These are phyloP conservation scores for Noturus placidus DNA, from an alignment of 2,113 vertebrate genomes.

Conservation along the genomic window DNA sequence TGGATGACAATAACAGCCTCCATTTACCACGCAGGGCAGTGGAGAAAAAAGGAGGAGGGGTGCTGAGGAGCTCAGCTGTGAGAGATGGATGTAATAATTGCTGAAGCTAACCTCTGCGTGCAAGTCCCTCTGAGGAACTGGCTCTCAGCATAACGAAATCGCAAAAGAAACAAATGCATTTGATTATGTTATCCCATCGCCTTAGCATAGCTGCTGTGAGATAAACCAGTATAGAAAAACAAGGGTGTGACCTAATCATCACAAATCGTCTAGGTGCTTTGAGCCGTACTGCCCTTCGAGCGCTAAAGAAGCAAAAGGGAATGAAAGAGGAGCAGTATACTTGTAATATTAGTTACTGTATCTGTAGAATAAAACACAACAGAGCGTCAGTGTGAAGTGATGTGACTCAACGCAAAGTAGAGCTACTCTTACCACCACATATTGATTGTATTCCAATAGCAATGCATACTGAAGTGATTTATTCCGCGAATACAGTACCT, in stretches of 20 bases:
- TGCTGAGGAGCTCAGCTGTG: conserved; percentile 36
- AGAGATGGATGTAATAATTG: conserved; percentile 30
- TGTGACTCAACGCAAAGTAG: neutral
- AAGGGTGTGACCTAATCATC: conserved; percentile 15
- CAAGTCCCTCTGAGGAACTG: conserved; percentile 21
- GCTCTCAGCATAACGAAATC: conserved; percentile 31
- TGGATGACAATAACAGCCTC: conserved; percentile 23
- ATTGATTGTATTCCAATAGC: neutral
- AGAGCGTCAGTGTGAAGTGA: neutral
- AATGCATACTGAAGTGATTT: neutral
- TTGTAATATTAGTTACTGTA: neutral
- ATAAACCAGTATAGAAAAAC: neutral
- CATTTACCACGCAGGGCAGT: conserved; percentile 5
- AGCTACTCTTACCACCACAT: neutral
- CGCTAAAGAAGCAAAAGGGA: neutral
- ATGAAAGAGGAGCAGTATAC: neutral
- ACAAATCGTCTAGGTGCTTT: neutral
- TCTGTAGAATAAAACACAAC: neutral
- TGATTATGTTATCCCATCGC: conserved; percentile 25
- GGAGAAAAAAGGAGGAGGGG: neutral
- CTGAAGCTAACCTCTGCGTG: conserved; percentile 10
- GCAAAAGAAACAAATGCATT: conserved; percentile 30
- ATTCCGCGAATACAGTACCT: neutral
- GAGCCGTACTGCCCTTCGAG: neutral
- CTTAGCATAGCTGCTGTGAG: neutral